Evolutionary conservation across 2,113 vertebrate genomes (phyloP).

Genomic region (human (Homo sapiens)): DNA sequence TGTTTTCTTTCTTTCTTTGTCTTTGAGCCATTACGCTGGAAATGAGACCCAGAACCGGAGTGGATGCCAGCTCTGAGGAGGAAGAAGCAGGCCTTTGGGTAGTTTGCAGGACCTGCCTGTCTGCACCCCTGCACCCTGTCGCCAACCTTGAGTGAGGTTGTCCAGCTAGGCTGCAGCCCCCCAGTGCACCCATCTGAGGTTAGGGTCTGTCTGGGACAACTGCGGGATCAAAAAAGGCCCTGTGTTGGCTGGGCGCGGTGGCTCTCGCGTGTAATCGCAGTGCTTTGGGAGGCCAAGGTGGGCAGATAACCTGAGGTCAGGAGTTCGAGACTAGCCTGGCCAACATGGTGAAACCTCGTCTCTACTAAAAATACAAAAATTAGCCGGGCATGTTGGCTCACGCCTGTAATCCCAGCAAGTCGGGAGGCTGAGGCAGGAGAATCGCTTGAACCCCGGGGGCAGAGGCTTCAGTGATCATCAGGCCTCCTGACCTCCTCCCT

Average conservation of each 20-base stretch:
- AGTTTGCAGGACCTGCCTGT: neutral
- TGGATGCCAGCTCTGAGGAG: neutral
- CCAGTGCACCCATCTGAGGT: too few relatives aligned
- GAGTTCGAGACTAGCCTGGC: too few relatives aligned
- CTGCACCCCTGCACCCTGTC: neutral
- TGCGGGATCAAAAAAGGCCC: neutral
- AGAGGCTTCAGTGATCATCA: neutral
- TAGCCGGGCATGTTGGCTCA: too few relatives aligned
- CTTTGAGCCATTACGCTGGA: slow-evolving; percentile 39
- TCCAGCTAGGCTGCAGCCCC: neutral
- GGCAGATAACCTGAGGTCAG: too few relatives aligned
- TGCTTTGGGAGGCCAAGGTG: too few relatives aligned
- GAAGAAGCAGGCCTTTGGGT: neutral
- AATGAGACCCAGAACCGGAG: slow-evolving; percentile 52
- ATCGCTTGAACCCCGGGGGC: too few relatives aligned
- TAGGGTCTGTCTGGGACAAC: neutral
- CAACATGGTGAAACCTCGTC: too few relatives aligned
- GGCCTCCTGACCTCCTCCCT: neutral
- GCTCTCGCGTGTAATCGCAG: too few relatives aligned
- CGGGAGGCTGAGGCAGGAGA: too few relatives aligned
- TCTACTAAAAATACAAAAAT: too few relatives aligned
- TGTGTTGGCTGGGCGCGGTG: too few relatives aligned
- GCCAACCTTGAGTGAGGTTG: neutral
- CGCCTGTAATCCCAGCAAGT: too few relatives aligned
- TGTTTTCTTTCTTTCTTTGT: neutral